Evolutionary conservation across 2,797 vertebrate species (phyloP).

Genomic region (Manis javanica): DNA sequence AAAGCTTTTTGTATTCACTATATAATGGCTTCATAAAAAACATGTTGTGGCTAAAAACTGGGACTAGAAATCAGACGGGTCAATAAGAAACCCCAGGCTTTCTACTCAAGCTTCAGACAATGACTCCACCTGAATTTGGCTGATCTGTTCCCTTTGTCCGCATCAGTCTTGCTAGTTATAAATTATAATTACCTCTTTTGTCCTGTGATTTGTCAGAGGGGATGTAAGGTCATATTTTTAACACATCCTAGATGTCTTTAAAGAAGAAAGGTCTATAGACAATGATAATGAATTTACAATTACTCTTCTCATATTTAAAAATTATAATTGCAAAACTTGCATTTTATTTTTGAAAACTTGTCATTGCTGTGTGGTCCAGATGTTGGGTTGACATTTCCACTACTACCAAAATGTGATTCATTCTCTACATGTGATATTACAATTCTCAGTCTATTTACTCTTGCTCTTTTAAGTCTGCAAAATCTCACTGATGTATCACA

Average conservation of each 20-base stretch:
- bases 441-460: constrained; percentile 53
- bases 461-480: constrained; percentile 37
- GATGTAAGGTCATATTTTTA: background rate
- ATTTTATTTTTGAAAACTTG: constrained; percentile 60
- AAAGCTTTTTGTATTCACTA: background rate
- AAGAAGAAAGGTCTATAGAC: constrained; percentile 5
- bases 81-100: background rate
- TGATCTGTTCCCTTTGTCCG: background rate
- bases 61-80: background rate
- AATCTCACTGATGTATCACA: constrained; percentile 54
- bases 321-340: constrained; percentile 8
- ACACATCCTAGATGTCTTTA: background rate
- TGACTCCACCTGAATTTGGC: background rate
- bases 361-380: constrained; percentile 31
- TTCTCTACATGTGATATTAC: constrained; percentile 43
- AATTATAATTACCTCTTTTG: background rate
- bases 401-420: constrained; percentile 61
- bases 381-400: constrained; percentile 41
- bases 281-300: background rate
- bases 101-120: background rate
- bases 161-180: background rate
- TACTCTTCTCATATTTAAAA: constrained; percentile 41
- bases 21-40: constrained; percentile 28
- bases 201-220: background rate
- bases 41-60: background rate